A percentile compares a stretch with the other conserved stretches of the same genome.
Evolutionary conservation across 2,113 vertebrate species (phyloP).

Genomic region (Syngnathus typhle): DNA sequence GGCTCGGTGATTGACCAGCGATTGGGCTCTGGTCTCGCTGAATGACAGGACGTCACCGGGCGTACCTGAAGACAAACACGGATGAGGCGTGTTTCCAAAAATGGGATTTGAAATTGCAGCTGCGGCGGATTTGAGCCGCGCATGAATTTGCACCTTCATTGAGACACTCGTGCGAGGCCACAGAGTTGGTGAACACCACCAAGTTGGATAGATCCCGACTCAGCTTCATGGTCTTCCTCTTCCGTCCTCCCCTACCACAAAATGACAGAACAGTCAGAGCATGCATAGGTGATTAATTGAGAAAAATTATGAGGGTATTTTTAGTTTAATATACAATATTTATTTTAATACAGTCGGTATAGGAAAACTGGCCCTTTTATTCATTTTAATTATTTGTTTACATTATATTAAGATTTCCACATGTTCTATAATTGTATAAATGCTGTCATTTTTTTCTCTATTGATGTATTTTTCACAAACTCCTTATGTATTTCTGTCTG

Average conservation of each 20-base stretch:
- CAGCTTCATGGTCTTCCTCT: conserved; percentile 91
- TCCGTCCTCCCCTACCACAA: conserved; percentile 72
- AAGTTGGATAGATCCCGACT: conserved; percentile 91
- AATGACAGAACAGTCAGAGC: not conserved
- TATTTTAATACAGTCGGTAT: no score
- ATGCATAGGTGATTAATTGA: not conserved
- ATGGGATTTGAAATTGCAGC: not conserved
- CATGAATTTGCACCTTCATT: conserved; percentile 77
- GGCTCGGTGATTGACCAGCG: conserved; percentile 85
- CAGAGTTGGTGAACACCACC: conserved; percentile 91
- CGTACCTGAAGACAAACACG: conserved; percentile 70
- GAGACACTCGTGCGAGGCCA: conserved; percentile 87
- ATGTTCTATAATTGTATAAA: no score
- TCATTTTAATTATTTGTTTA: no score
- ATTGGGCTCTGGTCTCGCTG: conserved; percentile 90
- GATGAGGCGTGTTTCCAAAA: not conserved
- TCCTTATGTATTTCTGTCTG: no score
- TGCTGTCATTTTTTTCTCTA: no score
- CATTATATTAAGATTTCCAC: no score
- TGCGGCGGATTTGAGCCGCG: not conserved
- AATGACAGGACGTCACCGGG: conserved; percentile 89
- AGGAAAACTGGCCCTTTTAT: no score
- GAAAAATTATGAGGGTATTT: no score
- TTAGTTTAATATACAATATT: no score
- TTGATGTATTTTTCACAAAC: no score